Evolutionary conservation across 2,888 invertebrate species (phyloP), one percentile per base, ranked within the genome.

Genomic region (Heliconius charithonia): DNA sequence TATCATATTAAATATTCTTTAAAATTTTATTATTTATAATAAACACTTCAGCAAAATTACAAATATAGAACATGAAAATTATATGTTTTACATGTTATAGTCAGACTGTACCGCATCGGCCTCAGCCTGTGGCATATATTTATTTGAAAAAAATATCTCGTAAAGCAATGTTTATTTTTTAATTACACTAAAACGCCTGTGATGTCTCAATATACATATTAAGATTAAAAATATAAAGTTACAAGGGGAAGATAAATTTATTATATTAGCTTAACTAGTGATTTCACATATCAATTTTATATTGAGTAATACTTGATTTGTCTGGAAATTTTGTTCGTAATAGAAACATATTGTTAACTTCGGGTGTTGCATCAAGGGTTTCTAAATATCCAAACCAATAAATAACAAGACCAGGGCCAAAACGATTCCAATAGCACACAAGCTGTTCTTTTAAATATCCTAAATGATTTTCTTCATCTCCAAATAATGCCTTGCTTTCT

Each of bases 401-500:
- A 84, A 99, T 98, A 1, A 99, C 98, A 84, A 99, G 95, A 0
- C 99, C 99, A 56, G 98, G 96, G 3, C 99, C 99, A 95, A 98
- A 99, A 87, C 98, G 97, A 89, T 98, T 99, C 97, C 97, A 98
- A 87, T 99, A 99, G 89, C 98, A 98, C 83, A 96, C 95, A 85
- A 98, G 96, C 89, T 99, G 99, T 83, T 98, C 97, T 85, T 97
- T 97, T 76, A 98, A 95, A 90, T 98, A 98, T 19, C 96, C 96
- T 69, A 96, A 96, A 91, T 99, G 99, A 77, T 97, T 96, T 84
- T 97, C 96, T 82, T 96, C 95, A 92, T 98, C 98, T 4, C 98
- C 99, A 95, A 99, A 99, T n/a, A 97, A 96, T 0, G 99, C 99
- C 93, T 99, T 99, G 85, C 99, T 98, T 92, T 99, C 99, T 80